Conservation (phyloP, 2,888 invertebrate species). For the Drosophila stalkeri region DNA sequence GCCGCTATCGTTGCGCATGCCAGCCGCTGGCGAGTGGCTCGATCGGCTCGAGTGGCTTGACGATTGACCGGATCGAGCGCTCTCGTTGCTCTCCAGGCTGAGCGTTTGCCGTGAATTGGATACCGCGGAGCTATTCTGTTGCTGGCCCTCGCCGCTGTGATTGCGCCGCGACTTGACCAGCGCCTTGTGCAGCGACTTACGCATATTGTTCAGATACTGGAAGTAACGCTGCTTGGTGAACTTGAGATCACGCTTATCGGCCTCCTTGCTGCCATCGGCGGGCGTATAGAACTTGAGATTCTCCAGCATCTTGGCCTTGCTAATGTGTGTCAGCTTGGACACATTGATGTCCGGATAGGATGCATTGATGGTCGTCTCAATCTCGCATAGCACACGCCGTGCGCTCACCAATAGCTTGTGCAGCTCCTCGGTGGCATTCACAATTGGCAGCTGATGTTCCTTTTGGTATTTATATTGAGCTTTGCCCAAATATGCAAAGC, state of each 20-base stretch:
- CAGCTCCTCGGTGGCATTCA: conserved; percentile 69
- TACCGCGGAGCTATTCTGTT: conserved; percentile 5
- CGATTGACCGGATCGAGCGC: background rate
- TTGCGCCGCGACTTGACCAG: conserved; percentile 20
- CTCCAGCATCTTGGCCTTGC: conserved; percentile 53
- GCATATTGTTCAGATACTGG: conserved; percentile 70
- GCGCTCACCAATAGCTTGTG: conserved; percentile 75
- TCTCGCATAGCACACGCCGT: conserved; percentile 79
- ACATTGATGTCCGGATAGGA: conserved; percentile 62
- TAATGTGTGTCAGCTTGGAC: conserved; percentile 59
- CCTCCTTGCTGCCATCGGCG: conserved; percentile 50
- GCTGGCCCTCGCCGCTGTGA: conserved; percentile 38
- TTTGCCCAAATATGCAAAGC: conserved; percentile 78
- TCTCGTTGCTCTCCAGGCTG: conserved; percentile 42
- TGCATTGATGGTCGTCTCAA: conserved; percentile 82
- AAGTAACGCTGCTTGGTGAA: conserved; percentile 74
- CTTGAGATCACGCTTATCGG: conserved; percentile 66
- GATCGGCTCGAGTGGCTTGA: too few species aligned
- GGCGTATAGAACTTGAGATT: conserved; percentile 72
- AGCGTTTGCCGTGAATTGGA: conserved; percentile 24
- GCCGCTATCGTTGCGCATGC: background rate
- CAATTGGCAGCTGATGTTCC: conserved; percentile 51
- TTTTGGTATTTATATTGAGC: conserved; percentile 74
- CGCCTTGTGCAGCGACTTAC: conserved; percentile 44
- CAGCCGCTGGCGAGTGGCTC: background rate